Percentiles rank a stretch among this genome's conserved stretches.
These are phyloP conservation scores for Chymomyza procnemis DNA, from an alignment of 2,888 invertebrate genomes.

Conservation along the genomic window DNA sequence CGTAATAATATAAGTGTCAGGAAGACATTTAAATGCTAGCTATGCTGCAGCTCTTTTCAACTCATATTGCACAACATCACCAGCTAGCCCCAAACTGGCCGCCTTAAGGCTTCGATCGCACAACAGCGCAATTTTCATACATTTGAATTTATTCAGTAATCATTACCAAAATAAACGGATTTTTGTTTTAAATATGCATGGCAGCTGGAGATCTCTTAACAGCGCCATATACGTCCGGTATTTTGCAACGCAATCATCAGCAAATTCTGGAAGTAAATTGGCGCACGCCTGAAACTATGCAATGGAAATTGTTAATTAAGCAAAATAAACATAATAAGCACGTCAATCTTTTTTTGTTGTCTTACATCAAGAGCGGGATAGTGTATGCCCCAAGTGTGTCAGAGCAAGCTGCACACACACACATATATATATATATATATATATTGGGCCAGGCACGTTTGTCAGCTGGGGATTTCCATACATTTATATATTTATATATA, in stretches of 20 bases:
- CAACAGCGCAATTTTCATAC: too few relatives aligned
- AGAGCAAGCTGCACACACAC: neutral
- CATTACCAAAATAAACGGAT: too few relatives aligned
- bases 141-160: too few relatives aligned
- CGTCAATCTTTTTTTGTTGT: neutral
- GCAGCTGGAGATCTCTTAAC: neutral
- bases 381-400: neutral
- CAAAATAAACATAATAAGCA: neutral
- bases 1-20: too few relatives aligned
- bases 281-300: neutral
- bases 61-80: too few relatives aligned
- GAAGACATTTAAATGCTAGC: too few relatives aligned
- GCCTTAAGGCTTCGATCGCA: too few relatives aligned
- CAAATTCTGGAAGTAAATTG: neutral
- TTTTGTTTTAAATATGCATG: too few relatives aligned
- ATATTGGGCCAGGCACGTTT: neutral
- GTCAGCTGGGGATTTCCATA: neutral
- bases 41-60: neutral
- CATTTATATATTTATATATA: too few relatives aligned
- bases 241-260: neutral
- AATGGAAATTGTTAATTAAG: neutral
- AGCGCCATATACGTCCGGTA: neutral
- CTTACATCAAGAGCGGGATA: neutral
- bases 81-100: too few relatives aligned
- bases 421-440: neutral